Evolutionary conservation across 2,888 invertebrate species (phyloP).

Genomic region (Amphipoea oculea): DNA sequence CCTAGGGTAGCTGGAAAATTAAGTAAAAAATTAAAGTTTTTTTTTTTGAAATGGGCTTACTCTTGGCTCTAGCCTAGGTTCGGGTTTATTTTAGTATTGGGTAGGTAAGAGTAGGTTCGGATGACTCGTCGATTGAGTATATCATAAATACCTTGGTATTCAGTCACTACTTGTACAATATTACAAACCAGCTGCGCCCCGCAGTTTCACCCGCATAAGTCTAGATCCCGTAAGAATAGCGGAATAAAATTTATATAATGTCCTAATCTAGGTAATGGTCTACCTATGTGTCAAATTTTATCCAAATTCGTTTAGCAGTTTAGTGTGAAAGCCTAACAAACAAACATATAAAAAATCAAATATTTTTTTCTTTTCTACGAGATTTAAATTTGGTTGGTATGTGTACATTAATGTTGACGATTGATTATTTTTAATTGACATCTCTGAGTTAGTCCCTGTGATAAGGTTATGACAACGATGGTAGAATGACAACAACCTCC

Average conservation of each 20-base stretch:
- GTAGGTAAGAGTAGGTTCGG: not conserved
- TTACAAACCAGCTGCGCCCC: not conserved
- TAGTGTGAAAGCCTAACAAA: too few relatives aligned
- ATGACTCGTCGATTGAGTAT: not conserved
- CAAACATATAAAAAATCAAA: not conserved
- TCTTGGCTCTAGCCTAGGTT: too few relatives aligned
- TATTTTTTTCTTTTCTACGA: not conserved
- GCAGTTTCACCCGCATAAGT: not conserved
- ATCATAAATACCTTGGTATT: not conserved
- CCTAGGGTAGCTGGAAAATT: conserved; percentile 84
- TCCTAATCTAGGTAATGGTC: too few relatives aligned
- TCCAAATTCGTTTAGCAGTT: not conserved
- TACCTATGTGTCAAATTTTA: not conserved
- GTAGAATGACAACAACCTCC: not conserved
- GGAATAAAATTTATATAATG: not conserved
- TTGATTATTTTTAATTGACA: not conserved
- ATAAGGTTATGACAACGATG: not conserved
- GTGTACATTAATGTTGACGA: not conserved
- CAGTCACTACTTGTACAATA: not conserved
- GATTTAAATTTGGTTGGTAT: not conserved
- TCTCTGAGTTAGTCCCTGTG: not conserved
- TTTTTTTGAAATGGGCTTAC: too few relatives aligned
- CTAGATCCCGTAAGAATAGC: not conserved
- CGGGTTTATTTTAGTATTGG: too few relatives aligned
- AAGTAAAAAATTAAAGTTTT: not conserved